Conservation (phyloP, 2,113 vertebrate species). For the Scophthalmus maximus region DNA sequence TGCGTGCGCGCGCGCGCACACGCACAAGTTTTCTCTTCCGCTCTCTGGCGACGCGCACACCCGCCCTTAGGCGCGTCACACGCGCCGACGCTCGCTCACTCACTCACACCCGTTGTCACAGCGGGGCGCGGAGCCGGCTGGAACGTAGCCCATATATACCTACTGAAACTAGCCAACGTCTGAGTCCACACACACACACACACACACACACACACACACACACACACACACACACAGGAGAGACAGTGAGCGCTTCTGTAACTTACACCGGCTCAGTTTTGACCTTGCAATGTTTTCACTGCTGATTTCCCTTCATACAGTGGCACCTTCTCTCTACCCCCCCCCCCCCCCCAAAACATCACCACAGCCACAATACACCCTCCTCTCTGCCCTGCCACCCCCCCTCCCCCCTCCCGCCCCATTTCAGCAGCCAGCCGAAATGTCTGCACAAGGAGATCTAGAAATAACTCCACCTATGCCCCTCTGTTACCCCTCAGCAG, state of each 20-base stretch:
- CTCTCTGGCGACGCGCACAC: too few species aligned
- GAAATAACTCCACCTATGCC: constrained; percentile 36
- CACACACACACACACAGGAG: background rate
- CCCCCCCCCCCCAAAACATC: background rate
- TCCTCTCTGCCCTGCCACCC: background rate
- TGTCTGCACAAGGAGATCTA: background rate
- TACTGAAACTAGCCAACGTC: too few species aligned
- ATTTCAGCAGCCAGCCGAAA: too few species aligned
- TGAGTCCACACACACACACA: background rate
- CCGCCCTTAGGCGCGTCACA: too few species aligned
- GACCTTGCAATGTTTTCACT: constrained; percentile 64
- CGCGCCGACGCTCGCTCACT: too few species aligned
- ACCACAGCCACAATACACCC: constrained; percentile 9
- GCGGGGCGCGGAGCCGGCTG: constrained; percentile 4
- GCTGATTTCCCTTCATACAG: background rate
- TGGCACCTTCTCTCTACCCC: background rate
- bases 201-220: background rate
- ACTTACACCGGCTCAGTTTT: constrained; percentile 42
- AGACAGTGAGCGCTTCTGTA: background rate
- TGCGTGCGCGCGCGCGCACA: background rate
- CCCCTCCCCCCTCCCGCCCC: background rate
- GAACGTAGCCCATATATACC: background rate
- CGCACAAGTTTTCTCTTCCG: too few species aligned
- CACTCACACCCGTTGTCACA: too few species aligned
- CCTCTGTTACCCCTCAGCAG: background rate